phyloP scores from a whole-genome alignment of 1,140 invertebrate species.

The Drosophila ohnishii region DNA sequence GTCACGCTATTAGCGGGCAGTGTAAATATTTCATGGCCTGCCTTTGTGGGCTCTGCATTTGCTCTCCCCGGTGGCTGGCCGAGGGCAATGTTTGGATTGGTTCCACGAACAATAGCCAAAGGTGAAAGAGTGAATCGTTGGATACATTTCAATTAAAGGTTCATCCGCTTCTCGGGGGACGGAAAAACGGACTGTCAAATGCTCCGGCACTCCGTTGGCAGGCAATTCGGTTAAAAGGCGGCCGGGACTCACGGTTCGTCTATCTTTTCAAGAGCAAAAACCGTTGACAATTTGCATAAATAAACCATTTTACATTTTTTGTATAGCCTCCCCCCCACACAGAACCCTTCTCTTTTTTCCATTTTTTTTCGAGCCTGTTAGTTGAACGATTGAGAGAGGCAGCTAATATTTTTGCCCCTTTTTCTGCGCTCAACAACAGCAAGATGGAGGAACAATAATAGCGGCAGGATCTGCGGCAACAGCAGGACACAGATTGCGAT shows the following conservation, averaged over 20 bases:
- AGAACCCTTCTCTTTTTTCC: slow-evolving; percentile 16
- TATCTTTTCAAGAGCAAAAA: slow-evolving; percentile 43
- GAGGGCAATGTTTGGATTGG: slow-evolving; percentile 26
- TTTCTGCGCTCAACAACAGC: slow-evolving; percentile 18
- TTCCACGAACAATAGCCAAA: slow-evolving; percentile 20
- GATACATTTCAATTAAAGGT: slow-evolving; percentile 37
- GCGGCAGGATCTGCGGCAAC: slow-evolving; percentile 25
- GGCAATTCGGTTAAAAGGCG: slow-evolving; percentile 37
- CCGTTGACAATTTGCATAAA: slow-evolving; percentile 57
- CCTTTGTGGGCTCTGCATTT: slow-evolving; percentile 39
- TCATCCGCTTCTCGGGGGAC: background rate
- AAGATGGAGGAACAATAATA: slow-evolving; percentile 40
- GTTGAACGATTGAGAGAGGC: slow-evolving; percentile 51
- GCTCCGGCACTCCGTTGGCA: slow-evolving; percentile 29
- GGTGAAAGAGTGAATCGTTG: slow-evolving; percentile 6
- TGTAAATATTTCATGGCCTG: slow-evolving; percentile 58
- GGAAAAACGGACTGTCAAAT: slow-evolving; percentile 33
- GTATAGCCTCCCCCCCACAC: slow-evolving; percentile 2
- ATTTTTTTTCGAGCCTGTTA: slow-evolving; percentile 6
- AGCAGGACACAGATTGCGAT: slow-evolving; percentile 48
- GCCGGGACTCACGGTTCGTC: slow-evolving; percentile 8
- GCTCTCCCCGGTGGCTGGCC: slow-evolving; percentile 4
- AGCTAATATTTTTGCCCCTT: slow-evolving; percentile 54
- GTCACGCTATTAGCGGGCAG: slow-evolving; percentile 47
- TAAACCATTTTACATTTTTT: slow-evolving; percentile 50